A percentile compares a stretch with the other conserved stretches of the same genome.
Evolutionary conservation across 2,113 vertebrate genomes (phyloP).

Genomic region (Lophotis ruficrista): DNA sequence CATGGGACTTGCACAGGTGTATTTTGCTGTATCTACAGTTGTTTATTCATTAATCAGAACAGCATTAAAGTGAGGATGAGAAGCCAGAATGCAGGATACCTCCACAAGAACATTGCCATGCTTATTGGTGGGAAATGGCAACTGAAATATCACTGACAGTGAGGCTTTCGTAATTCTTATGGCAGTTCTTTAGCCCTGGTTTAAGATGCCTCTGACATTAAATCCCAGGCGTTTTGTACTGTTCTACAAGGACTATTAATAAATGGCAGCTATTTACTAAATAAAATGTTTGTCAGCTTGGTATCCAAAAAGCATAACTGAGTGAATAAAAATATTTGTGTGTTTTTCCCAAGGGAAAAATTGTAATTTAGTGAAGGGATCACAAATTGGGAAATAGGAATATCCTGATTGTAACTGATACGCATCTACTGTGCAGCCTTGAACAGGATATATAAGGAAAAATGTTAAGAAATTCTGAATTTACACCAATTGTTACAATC

Average conservation of each 20-base stretch:
- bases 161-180: neutral
- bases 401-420: neutral
- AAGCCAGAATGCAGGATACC: neutral
- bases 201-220: neutral
- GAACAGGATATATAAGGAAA: neutral
- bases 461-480: neutral
- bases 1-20: neutral
- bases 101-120: neutral
- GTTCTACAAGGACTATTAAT: neutral
- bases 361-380: neutral
- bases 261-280: neutral
- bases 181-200: neutral
- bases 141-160: neutral
- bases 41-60: neutral
- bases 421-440: neutral
- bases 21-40: neutral
- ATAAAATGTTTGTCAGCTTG: neutral
- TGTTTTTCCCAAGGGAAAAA: neutral
- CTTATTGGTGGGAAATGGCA: neutral
- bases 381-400: neutral
- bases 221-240: neutral
- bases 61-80: neutral
- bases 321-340: neutral
- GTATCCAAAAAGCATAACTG: fast-evolving
- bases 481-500: neutral